Evolutionary conservation across 1,140 invertebrate genomes (phyloP), one percentile per base, ranked within the genome.

Genomic region (Zophobas morio): DNA sequence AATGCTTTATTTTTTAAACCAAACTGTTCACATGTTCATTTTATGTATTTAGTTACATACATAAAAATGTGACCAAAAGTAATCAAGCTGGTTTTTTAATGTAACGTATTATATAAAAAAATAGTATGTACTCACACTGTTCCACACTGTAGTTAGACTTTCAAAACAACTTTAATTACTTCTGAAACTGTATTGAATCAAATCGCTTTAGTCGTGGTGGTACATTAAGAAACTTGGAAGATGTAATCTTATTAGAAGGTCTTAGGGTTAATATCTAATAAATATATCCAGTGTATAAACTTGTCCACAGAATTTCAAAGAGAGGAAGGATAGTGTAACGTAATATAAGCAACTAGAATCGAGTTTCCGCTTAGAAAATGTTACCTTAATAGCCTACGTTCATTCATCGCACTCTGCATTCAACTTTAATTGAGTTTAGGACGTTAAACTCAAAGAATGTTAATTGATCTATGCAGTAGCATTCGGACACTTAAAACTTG

Each of bases 351-450:
- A 20, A 51, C 4, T 20, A 42, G 60, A 66, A 66, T 66, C 32
- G 60, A 37, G 60, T 66, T 66, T 66, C 60, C 60, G 60, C 60
- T 35, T 4, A 66, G 39, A 42, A 66, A 66, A 66, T 40, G 60
- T 33, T 66, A 66, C 60, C 60, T 66, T 42, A 66, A 66, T 42
- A 66, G 60, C 39, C 60, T 42, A 1, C 60, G 60, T 39, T 66
- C 42, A 66, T 39, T 66, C 60, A 66, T 66, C 60, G 60, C 42
- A 42, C 60, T 66, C 60, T 46, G 37, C 60, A 66, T 66, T 42
- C 60, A 66, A 66, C 37, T 66, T 66, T 66, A 66, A 66, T 66
- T 66, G 60, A 66, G 60, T 66, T 66, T 66, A 33, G 60, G 20
- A 1, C 39, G 60, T 66, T 66, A 4, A 42, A 36, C 39, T 42